These are phyloP conservation scores for Rhinichthys klamathensis DNA, from an alignment of 2,113 vertebrate genomes.

Conservation along the genomic window DNA sequence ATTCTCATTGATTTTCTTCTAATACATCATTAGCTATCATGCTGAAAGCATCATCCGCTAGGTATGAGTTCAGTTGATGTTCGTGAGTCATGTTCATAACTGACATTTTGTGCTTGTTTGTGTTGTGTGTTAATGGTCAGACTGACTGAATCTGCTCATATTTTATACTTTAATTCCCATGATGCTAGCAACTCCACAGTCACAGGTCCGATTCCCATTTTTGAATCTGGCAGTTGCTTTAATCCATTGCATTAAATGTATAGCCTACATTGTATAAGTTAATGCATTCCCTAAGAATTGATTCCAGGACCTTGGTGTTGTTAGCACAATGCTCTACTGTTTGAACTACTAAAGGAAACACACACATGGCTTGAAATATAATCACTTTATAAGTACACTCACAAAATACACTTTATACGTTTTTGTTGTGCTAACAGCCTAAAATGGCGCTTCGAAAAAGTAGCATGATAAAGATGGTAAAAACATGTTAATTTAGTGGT, in stretches of 20 bases:
- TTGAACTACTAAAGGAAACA: background rate
- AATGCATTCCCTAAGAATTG: background rate
- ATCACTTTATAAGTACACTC: background rate
- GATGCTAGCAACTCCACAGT: background rate
- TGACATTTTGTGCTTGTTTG: constrained; percentile 4
- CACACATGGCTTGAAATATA: background rate
- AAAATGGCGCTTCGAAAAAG: background rate
- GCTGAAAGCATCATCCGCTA: background rate
- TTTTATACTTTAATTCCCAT: background rate
- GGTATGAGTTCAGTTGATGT: constrained; percentile 34
- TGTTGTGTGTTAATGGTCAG: constrained; percentile 8
- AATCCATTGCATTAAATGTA: background rate
- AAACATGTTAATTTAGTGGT: background rate
- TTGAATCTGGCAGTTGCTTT: background rate
- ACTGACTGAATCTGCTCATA: background rate
- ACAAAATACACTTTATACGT: background rate
- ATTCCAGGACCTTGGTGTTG: background rate
- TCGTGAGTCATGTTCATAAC: background rate
- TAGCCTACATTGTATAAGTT: background rate
- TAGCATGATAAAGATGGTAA: background rate
- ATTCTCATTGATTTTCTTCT: constrained; percentile 20
- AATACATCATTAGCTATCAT: constrained; percentile 13
- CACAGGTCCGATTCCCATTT: background rate
- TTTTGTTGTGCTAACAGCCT: too few relatives aligned
- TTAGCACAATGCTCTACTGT: too few relatives aligned